Conservation (phyloP, 2,113 vertebrate genomes). For the Epinephelus cyanopodus region DNA sequence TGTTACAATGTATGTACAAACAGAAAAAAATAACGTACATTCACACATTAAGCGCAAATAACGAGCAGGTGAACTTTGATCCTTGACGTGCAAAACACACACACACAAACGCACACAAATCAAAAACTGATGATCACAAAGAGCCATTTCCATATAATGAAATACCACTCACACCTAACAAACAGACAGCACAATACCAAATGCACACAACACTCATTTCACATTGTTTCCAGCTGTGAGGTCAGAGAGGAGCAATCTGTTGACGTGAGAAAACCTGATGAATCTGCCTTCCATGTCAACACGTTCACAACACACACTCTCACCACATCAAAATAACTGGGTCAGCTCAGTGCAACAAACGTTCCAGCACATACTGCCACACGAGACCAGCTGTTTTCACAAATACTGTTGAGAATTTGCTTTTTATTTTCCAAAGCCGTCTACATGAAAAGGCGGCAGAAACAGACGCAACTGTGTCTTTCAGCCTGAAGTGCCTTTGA, state of each 20-base stretch:
- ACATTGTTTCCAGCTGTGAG: conserved; percentile 57
- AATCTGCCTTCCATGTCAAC: conserved; percentile 40
- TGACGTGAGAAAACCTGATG: conserved; percentile 66
- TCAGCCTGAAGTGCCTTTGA: conserved; percentile 38
- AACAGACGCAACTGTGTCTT: neutral
- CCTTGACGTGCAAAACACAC: neutral
- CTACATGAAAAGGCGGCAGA: conserved; percentile 9
- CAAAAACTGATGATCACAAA: neutral
- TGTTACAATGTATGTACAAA: neutral
- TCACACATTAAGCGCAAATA: neutral
- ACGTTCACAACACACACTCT: conserved; percentile 18
- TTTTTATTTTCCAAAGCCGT: conserved; percentile 21
- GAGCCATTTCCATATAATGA: neutral
- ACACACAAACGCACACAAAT: neutral
- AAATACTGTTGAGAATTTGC: conserved; percentile 34
- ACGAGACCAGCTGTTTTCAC: conserved; percentile 60
- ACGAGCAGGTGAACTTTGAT: too few relatives aligned
- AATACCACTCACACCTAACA: neutral
- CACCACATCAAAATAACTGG: conserved; percentile 62
- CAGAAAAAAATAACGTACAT: neutral
- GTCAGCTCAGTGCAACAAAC: conserved; percentile 51
- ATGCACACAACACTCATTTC: conserved; percentile 42
- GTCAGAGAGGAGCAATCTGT: conserved; percentile 63
- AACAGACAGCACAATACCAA: neutral
- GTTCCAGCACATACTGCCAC: conserved; percentile 34